phyloP scores from a whole-genome alignment of 2,797 vertebrate species.

The Phataginus tetradactyla region DNA sequence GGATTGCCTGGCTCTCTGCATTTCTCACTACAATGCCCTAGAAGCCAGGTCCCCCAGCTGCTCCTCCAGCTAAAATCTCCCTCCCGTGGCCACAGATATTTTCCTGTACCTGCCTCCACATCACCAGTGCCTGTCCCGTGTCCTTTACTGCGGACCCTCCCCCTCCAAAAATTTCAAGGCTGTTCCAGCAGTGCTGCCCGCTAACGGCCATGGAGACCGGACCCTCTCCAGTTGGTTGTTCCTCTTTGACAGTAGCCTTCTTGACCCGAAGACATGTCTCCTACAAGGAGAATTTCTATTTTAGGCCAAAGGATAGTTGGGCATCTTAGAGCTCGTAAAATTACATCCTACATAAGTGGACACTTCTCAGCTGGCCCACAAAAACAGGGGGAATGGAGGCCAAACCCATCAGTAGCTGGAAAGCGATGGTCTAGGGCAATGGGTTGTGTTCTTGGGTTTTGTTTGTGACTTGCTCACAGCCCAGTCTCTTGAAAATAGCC shows the following conservation, averaged over 20 bases:
- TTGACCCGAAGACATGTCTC: constrained; percentile 19
- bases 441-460: constrained; percentile 71
- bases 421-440: constrained; percentile 56
- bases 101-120: neutral
- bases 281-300: constrained; percentile 64
- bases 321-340: constrained; percentile 68
- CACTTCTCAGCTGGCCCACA: constrained; percentile 73
- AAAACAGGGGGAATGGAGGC: constrained; percentile 50
- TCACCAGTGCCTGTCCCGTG: neutral
- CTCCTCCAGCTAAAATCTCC: neutral
- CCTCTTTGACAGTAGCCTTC: constrained; percentile 13
- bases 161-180: neutral
- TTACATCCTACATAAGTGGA: constrained; percentile 76
- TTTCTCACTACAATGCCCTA: neutral
- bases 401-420: constrained; percentile 71
- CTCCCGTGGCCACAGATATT: neutral
- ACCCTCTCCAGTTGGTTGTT: neutral
- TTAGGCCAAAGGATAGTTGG: constrained; percentile 49
- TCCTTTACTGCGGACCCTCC: neutral
- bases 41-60: neutral
- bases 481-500: constrained; percentile 65
- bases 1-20: neutral
- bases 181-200: neutral
- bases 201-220: neutral
- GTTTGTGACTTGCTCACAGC: constrained; percentile 52